Evolutionary conservation across 2,797 vertebrate genomes (phyloP), one percentile per base, ranked within the genome.

Genomic region (Sebastes variabilis): DNA sequence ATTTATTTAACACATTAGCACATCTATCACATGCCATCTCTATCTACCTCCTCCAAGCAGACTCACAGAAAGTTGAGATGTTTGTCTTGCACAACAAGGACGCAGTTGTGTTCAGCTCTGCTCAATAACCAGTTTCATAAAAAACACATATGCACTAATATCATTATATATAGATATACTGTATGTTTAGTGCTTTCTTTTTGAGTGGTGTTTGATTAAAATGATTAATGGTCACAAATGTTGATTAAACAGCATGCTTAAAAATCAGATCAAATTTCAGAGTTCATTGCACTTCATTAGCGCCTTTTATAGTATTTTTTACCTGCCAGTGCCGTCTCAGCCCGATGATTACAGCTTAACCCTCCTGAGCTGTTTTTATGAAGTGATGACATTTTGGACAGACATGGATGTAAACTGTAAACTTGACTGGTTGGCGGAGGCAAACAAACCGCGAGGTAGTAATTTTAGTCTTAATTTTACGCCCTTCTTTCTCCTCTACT

Each of bases 281-380:
- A 13, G 29, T 32, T 84, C 75, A 85, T 84, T 85, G 59, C 2
- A 4, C 72, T 72, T 87, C 62, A 79, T 82, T 30, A 72, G 20
- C 1, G 66, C 20, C 25, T 79, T 72, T 56, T 64, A 56, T 18
- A 56, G 42, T 59, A 55, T 58, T 71, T 77, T 22, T 22, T 11
- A 69, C 54, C 58, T 34, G n/a, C 22, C 9, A 11, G 32, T 70
- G 81, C 77, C 24, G 20, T 61, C 13, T 58, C 14, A 4, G 24
- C 25, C 34, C 10, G 8, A 10, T 83, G 30, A 76, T 80, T 82
- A 71, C 29, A 42, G 25, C 4, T 30, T 6, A 25, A 67, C 27
- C 54, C 58, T 72, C 18, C n/a, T 38, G 34, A 49, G 60, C 38
- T 6, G 25, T 55, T 79, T 61, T 46, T 46, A 52, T 52, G 42